Percentiles rank a stretch among this genome's conserved stretches.
phyloP scores from a whole-genome alignment of 92 coral and sea anemone genomes.

The Heliopora coerulea region DNA sequence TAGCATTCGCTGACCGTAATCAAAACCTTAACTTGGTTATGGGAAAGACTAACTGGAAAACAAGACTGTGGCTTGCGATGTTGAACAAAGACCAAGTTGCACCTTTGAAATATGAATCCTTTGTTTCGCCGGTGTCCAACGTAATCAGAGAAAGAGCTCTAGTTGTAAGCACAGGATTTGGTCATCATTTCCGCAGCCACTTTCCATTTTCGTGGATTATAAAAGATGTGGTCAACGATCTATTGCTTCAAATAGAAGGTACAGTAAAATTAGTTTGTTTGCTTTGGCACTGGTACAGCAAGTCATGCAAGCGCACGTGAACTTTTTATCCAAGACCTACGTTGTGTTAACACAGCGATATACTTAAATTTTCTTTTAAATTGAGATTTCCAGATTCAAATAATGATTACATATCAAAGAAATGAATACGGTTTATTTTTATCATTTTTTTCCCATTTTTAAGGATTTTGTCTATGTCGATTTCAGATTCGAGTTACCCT shows the following conservation, averaged over 20 bases:
- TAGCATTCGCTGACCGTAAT: conserved; percentile 69
- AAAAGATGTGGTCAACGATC: no score
- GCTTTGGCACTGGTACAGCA: no score
- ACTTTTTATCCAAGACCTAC: no score
- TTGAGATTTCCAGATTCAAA: no score
- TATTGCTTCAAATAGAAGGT: conserved; percentile 59
- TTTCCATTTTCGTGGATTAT: conserved; percentile 90
- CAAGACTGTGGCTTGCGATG: conserved; percentile 62
- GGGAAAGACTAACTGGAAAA: conserved; percentile 48
- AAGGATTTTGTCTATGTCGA: no score
- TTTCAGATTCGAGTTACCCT: no score
- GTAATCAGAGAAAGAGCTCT: conserved; percentile 68
- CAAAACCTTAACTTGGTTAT: conserved; percentile 63
- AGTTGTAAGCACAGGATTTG: conserved; percentile 66
- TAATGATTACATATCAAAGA: no score
- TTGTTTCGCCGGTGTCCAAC: conserved; percentile 55
- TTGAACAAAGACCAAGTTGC: conserved; percentile 51
- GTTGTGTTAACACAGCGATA: no score
- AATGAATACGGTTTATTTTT: no score
- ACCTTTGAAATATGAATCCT: conserved; percentile 58
- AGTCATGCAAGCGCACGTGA: no score
- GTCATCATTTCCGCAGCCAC: conserved; percentile 58
- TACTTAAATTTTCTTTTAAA: no score
- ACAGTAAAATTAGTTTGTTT: not conserved
- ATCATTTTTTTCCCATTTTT: no score